Base-by-base conservation (phyloP, 2,888 invertebrate species). In the Eupeodes luniger region DNA sequence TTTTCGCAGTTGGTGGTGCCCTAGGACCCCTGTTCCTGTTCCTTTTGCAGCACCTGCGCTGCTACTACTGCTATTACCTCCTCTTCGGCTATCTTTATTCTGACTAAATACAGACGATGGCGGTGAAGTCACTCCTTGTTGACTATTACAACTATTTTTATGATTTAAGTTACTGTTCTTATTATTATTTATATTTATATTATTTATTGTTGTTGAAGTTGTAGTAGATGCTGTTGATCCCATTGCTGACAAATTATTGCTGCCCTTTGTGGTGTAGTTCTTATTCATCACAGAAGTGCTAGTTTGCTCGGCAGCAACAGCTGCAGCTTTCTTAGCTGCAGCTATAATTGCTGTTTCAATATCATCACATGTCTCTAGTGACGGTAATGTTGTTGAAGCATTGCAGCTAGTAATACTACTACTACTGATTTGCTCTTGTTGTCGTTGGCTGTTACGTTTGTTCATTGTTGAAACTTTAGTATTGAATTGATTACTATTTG, bases 291-390 rank as follows among this genome's bases (percentile, higher is more conserved):
- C 81, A 83, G 78, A 77, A 82, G 89, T 76, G 55, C 49, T 81
- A 51, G 67, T 85, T 81, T 89, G 85, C 51, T 88, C 91, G 66
- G 92, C 92, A 51, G 85, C 80, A 75, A 85, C 89, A 70, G 87
- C 87, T 34, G 88, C 87, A 12, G 92, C 92, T 6, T 92, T 92
- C 34, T 92, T 92, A 9, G 93, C 93, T 9, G 92, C 92, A 16
- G 93, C 93, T 78, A 93, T 92, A 47, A 92, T 93, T 74, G 92
- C 92, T 67, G 92, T 89, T 89, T 93, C 93, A 89, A 93, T 93
- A 72, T 93, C 93, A 86, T 93, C 92, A 89, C 93, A 93, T 4
- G 93, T 93, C 85, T 93, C 93, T 62, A 93, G 87, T 59, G 89
- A 77, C 34, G 85, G 67, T 76, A 79, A 55, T 47, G 89, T 69